These are phyloP conservation scores for Mionectes olivaceus DNA, from an alignment of 2,797 vertebrate species.

Conservation along the genomic window DNA sequence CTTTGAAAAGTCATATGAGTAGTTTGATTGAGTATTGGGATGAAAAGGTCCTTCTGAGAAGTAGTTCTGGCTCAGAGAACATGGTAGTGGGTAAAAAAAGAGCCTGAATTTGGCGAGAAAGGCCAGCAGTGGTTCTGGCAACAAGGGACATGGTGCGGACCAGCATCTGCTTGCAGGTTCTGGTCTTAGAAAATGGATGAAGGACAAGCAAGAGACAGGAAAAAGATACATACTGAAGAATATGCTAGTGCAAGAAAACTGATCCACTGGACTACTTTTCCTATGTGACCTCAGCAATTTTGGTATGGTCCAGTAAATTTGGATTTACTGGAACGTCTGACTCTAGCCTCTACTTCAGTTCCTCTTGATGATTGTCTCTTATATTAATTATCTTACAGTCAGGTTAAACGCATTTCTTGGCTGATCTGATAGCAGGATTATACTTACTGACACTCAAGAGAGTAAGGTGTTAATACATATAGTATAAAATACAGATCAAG, in stretches of 20 bases:
- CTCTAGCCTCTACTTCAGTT: background rate
- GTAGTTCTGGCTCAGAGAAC: background rate
- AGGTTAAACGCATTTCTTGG: background rate
- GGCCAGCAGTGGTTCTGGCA: background rate
- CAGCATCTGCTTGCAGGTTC: background rate
- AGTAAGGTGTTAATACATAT: background rate
- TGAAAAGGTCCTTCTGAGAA: background rate
- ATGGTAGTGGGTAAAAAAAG: background rate
- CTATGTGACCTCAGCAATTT: background rate
- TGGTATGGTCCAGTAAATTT: background rate
- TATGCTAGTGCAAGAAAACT: background rate
- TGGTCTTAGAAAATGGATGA: background rate
- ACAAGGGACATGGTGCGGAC: background rate
- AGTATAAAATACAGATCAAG: background rate
- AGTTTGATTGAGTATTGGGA: background rate
- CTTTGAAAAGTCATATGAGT: background rate
- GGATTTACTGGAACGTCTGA: background rate
- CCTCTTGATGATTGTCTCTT: background rate
- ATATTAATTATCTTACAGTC: background rate
- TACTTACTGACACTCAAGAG: background rate
- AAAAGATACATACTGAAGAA: background rate
- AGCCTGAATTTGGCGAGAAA: background rate
- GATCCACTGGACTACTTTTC: background rate
- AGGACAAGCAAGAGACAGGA: background rate
- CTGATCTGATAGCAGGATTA: background rate